These are phyloP conservation scores for Automeris io DNA, from an alignment of 2,888 invertebrate species.

Conservation along the genomic window DNA sequence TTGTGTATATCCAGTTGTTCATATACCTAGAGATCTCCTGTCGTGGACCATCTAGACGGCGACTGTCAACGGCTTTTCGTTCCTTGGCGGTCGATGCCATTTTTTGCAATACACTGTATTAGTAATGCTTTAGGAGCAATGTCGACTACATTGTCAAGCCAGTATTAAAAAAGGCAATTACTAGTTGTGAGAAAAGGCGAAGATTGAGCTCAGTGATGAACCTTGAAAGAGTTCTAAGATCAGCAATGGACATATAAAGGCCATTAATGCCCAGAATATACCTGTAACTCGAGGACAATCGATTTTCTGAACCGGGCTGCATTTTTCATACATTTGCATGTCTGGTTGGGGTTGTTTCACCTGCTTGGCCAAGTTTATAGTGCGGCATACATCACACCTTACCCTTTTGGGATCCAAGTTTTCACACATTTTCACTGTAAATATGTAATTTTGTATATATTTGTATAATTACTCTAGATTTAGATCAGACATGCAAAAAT, in stretches of 20 bases:
- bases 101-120: too few relatives aligned
- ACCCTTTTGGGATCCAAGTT: conserved; percentile 34
- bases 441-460: not conserved
- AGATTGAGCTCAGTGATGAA: too few relatives aligned
- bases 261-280: conserved; percentile 11
- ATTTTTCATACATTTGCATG: conserved; percentile 63
- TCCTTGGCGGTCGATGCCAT: too few relatives aligned
- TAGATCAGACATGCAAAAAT: conserved; percentile 1
- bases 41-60: too few relatives aligned
- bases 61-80: too few relatives aligned
- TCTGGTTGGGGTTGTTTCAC: conserved; percentile 47
- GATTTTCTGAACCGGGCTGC: conserved; percentile 36
- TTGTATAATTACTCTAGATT: not conserved
- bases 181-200: too few relatives aligned
- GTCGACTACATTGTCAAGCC: too few relatives aligned
- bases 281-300: conserved; percentile 42
- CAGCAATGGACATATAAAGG: not conserved
- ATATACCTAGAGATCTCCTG: too few relatives aligned
- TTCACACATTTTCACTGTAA: conserved; percentile 40
- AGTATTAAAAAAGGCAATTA: too few relatives aligned
- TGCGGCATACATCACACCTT: conserved; percentile 58
- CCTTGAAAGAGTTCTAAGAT: too few relatives aligned
- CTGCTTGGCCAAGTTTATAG: conserved; percentile 60
- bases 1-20: too few relatives aligned
- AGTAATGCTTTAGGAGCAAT: too few relatives aligned